Percentiles rank a stretch among this genome's conserved stretches.
Evolutionary conservation across 2,797 vertebrate species (phyloP).

Genomic region (Hipposideros larvatus): DNA sequence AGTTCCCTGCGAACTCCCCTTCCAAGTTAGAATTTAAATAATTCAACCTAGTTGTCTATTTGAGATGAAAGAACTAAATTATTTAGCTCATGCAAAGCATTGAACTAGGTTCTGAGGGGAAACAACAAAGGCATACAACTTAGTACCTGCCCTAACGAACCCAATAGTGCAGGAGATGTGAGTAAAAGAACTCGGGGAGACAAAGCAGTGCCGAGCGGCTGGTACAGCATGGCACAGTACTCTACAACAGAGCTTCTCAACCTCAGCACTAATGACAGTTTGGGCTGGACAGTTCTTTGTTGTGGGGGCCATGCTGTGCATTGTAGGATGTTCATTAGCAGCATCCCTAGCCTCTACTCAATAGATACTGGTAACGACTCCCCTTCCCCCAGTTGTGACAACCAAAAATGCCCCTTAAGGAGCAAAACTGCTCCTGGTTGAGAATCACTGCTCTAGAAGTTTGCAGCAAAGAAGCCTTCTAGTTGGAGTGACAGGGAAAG

Average conservation of each 20-base stretch:
- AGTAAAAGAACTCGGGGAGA: not conserved
- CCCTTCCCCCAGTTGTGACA: not conserved
- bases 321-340: not conserved
- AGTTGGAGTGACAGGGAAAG: not conserved
- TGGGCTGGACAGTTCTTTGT: not conserved
- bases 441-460: conserved; percentile 31
- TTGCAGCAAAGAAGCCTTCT: not conserved
- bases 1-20: conserved; percentile 44
- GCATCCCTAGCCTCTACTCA: not conserved
- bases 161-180: not conserved
- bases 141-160: not conserved
- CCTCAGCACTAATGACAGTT: not conserved
- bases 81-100: conserved; percentile 65
- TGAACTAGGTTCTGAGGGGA: conserved; percentile 35
- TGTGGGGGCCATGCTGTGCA: not conserved
- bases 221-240: not conserved
- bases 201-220: not conserved
- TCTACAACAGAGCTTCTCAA: not conserved
- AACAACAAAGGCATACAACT: conserved; percentile 31
- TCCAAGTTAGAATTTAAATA: conserved; percentile 69
- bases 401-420: not conserved
- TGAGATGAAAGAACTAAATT: conserved; percentile 76
- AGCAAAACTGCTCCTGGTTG: not conserved
- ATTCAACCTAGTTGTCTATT: conserved; percentile 70
- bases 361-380: not conserved